Base-by-base conservation (phyloP, 2,797 vertebrate genomes). In the Trematomus bernacchii region DNA sequence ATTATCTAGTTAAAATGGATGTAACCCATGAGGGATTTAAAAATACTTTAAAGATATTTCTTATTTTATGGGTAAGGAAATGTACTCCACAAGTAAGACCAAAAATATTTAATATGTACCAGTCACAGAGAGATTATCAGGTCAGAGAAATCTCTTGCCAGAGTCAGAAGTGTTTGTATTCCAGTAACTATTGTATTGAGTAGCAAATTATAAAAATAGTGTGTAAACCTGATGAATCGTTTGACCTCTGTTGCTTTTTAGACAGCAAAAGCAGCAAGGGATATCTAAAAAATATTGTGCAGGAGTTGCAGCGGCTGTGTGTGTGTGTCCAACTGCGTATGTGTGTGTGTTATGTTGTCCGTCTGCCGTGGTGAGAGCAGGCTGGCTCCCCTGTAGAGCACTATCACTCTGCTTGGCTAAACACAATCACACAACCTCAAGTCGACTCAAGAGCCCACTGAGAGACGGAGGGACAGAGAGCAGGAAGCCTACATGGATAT, bases 351-450 rank as follows among this genome's bases (percentile, higher is more conserved):
- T 70, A 40, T 75, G 75, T 85, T 85, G 86, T 87, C 87, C 83
- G 84, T 92, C 89, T 92, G 91, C 67, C 83, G 37, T 85, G 82
- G 80, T 74, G 88, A 84, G 89, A 85, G 87, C 82, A 91, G 87
- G 62, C 90, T 89, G 84, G 88, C 89, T 90, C 81, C 92, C 90
- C 89, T 85, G 89, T 89, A 93, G 91, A 92, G 92, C 87, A 89
- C 87, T 84, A 93, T 91, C 87, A 88, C 89, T 91, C 83, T 92
- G 90, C 87, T 90, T 92, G 84, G 85, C 89, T 91, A 89, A 89
- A 92, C 92, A 93, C 92, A 94, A 93, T 93, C 90, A 90, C 89
- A 91, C 85, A 90, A 91, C 91, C 91, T 88, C 71, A 79, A 82
- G 82, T 79, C 71, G 6, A 79, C 86, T 86, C 82, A 84, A 86